phyloP scores from a whole-genome alignment of 2,888 invertebrate species.

The Dinocampus coccinellae region DNA sequence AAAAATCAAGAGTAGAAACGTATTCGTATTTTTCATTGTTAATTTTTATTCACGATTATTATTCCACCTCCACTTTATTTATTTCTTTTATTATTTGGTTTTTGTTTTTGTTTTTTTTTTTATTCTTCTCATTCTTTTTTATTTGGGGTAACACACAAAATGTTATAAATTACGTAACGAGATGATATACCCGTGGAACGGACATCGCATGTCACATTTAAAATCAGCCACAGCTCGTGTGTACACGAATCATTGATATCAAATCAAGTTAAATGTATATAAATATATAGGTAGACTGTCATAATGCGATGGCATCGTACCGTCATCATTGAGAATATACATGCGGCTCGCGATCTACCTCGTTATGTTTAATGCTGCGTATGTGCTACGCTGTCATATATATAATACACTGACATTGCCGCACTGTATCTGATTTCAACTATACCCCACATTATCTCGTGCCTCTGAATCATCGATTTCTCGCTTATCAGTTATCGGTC shows the following conservation, averaged over 20 bases:
- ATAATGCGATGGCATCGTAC: conserved; percentile 40
- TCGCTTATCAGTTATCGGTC: conserved; percentile 59
- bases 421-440: background rate
- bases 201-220: conserved; percentile 45
- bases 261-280: conserved; percentile 41
- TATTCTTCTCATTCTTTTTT: background rate
- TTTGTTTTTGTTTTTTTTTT: no score
- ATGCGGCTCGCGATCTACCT: conserved; percentile 41
- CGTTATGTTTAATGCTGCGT: conserved; percentile 46
- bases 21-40: no score
- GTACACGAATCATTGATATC: conserved; percentile 48
- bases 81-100: no score
- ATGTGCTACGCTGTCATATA: conserved; percentile 2
- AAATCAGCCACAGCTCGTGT: conserved; percentile 27
- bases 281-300: conserved; percentile 46
- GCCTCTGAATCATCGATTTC: conserved; percentile 63
- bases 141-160: background rate
- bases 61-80: no score
- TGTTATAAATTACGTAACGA: conserved; percentile 41
- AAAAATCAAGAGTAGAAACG: no score
- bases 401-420: background rate
- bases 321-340: conserved; percentile 40
- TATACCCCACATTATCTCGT: conserved; percentile 52
- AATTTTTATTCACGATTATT: no score
- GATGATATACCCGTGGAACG: conserved; percentile 27